Percentiles rank a stretch among this genome's conserved stretches.
Evolutionary conservation across 2,888 invertebrate genomes (phyloP).

Genomic region (Drosophila rellima): DNA sequence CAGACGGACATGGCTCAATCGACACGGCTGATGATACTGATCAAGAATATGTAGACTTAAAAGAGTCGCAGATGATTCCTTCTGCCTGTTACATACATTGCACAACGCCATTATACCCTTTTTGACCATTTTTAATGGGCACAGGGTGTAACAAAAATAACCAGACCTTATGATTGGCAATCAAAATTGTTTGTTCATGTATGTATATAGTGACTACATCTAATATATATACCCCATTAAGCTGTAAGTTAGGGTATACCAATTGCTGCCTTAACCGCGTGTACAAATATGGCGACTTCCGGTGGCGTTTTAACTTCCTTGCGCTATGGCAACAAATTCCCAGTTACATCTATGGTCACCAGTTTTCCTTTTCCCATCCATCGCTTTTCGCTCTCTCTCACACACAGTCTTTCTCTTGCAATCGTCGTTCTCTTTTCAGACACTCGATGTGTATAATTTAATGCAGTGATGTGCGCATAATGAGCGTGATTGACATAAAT

Average conservation of each 20-base stretch:
- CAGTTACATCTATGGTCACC: conserved; percentile 55
- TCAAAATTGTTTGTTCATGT: no score
- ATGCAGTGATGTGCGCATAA: conserved; percentile 78
- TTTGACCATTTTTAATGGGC: no score
- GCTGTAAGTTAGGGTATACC: conserved; percentile 10
- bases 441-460: conserved; percentile 63
- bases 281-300: conserved; percentile 66
- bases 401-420: background rate
- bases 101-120: no score
- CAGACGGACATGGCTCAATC: no score
- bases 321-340: conserved; percentile 48
- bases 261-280: conserved; percentile 25
- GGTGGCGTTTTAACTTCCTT: conserved; percentile 63
- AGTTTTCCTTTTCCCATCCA: conserved; percentile 19
- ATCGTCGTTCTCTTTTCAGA: conserved; percentile 12
- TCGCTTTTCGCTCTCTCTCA: background rate
- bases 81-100: no score
- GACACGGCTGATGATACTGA: no score
- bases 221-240: background rate
- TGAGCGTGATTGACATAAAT: conserved; percentile 79
- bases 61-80: no score
- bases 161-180: no score
- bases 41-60: no score
- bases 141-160: no score
- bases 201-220: no score